These are phyloP conservation scores for Brachycybe producta DNA, from an alignment of 2,888 invertebrate species.

Conservation along the genomic window DNA sequence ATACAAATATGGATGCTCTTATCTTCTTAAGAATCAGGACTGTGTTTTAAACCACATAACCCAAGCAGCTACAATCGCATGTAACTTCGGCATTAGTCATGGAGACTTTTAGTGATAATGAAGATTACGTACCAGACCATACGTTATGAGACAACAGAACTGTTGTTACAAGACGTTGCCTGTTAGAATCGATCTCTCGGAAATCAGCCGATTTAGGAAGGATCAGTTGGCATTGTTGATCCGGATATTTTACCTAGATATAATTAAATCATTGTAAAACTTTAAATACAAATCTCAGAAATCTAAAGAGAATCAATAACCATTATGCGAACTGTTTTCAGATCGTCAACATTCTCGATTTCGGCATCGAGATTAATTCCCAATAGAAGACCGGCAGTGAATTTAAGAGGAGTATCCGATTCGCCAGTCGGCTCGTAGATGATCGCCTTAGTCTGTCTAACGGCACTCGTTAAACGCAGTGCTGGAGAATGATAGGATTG, in stretches of 20 bases:
- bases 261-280: neutral
- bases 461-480: conserved; percentile 14
- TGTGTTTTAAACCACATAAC: no score
- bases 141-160: conserved; percentile 81
- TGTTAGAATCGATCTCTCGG: conserved; percentile 25
- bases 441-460: conserved; percentile 34
- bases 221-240: conserved; percentile 72
- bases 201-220: conserved; percentile 66
- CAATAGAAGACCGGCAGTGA: conserved; percentile 81
- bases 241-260: conserved; percentile 54
- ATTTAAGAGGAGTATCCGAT: conserved; percentile 68
- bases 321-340: conserved; percentile 61
- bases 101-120: neutral
- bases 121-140: conserved; percentile 32
- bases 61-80: no score
- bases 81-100: no score
- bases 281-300: neutral
- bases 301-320: conserved; percentile 38
- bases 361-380: conserved; percentile 78
- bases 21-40: no score
- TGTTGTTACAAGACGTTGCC: conserved; percentile 57
- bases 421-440: conserved; percentile 75
- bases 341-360: conserved; percentile 61
- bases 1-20: no score
- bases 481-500: conserved; percentile 21